Conservation (phyloP, 2,113 vertebrate species). For the Myiozetetes cayanensis region DNA sequence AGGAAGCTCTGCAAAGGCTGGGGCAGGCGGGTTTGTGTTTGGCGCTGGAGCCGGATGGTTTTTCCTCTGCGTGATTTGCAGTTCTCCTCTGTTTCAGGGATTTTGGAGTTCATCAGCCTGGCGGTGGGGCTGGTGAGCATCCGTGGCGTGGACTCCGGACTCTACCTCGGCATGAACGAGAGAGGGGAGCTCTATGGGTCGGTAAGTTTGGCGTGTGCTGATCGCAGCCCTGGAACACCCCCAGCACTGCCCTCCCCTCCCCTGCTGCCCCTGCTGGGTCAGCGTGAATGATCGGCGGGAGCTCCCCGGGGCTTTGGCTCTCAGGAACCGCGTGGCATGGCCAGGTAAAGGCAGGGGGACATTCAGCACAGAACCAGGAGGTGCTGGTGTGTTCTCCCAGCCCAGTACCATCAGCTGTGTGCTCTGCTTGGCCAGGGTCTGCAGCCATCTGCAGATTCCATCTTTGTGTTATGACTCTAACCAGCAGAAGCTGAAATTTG, state of each 20-base stretch:
- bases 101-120: conserved; percentile 98
- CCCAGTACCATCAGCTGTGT: not conserved
- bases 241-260: not conserved
- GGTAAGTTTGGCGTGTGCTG: conserved; percentile 69
- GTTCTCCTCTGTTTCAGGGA: conserved; percentile 78
- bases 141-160: conserved; percentile 94
- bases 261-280: not conserved
- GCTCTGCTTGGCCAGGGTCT: not conserved
- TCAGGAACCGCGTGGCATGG: not conserved
- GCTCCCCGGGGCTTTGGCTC: not conserved
- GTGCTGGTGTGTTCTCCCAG: not conserved
- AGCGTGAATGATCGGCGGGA: fast-evolving
- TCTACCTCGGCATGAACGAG: conserved; percentile 98
- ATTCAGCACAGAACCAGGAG: not conserved
- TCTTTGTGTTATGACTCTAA: not conserved
- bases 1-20: not conserved
- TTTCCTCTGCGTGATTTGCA: not conserved
- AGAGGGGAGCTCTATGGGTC: conserved; percentile 97
- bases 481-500: not conserved
- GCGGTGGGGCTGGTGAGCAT: conserved; percentile 99
- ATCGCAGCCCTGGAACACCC: not conserved
- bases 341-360: not conserved
- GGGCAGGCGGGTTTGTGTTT: not conserved
- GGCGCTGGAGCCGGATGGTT: not conserved
- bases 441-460: not conserved